phyloP scores from a whole-genome alignment of 1,140 invertebrate species.

The Colletes latitarsis region DNA sequence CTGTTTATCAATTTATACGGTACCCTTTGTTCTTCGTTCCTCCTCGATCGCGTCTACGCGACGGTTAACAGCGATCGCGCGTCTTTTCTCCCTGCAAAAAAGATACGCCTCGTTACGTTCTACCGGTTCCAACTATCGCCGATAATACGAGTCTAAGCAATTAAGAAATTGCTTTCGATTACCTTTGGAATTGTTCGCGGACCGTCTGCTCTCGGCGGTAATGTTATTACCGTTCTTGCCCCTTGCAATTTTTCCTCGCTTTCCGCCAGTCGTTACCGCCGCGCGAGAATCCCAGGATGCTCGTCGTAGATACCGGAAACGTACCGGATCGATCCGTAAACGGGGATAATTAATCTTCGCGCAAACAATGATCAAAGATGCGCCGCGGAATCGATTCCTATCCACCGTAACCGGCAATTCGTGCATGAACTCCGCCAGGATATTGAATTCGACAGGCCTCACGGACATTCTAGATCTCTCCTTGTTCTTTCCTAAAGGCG shows the following conservation, averaged over 20 bases:
- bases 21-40: background rate
- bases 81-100: too few relatives aligned
- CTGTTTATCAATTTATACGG: too few relatives aligned
- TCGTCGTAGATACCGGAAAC: too few relatives aligned
- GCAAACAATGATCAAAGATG: slow-evolving; percentile 9
- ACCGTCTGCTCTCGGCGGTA: background rate
- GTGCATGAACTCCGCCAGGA: background rate
- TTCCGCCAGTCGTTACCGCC: too few relatives aligned
- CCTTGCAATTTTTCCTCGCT: too few relatives aligned
- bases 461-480: too few relatives aligned
- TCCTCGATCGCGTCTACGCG: background rate
- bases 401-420: background rate
- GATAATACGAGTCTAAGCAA: slow-evolving; percentile 5
- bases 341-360: slow-evolving; percentile 26
- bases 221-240: background rate
- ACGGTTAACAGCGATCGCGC: background rate
- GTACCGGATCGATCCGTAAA: background rate
- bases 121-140: too few relatives aligned
- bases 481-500: background rate
- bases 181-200: background rate
- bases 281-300: too few relatives aligned
- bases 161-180: slow-evolving; percentile 21
- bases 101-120: background rate
- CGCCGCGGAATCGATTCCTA: too few relatives aligned
- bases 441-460: background rate